Evolutionary conservation across 2,888 invertebrate genomes (phyloP).

Genomic region (Pocota personata): DNA sequence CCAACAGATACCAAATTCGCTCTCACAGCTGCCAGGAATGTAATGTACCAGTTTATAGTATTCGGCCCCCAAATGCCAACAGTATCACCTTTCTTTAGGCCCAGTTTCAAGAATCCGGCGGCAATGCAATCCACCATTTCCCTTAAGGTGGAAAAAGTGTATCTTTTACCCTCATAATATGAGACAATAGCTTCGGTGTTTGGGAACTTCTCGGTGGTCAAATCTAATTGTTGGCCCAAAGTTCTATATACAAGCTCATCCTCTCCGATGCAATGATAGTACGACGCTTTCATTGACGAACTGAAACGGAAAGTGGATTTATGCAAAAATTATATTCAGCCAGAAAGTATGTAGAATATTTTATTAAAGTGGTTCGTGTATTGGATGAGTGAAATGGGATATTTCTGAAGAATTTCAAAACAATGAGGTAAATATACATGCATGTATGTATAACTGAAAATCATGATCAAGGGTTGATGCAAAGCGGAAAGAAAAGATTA

Average conservation of each 20-base stretch:
- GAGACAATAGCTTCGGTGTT: slow-evolving; percentile 84
- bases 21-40: slow-evolving; percentile 87
- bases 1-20: slow-evolving; percentile 88
- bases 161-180: slow-evolving; percentile 82
- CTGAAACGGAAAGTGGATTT: neutral
- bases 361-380: neutral
- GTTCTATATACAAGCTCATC: slow-evolving; percentile 83
- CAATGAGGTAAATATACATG: no score
- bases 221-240: slow-evolving; percentile 84
- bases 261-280: slow-evolving; percentile 83
- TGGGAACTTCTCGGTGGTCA: slow-evolving; percentile 83
- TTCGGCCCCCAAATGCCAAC: slow-evolving; percentile 91
- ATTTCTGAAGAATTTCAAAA: neutral
- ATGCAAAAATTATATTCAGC: neutral
- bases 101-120: slow-evolving; percentile 86
- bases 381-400: neutral
- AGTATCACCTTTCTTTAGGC: slow-evolving; percentile 87
- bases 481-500: no score
- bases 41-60: slow-evolving; percentile 87
- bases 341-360: neutral
- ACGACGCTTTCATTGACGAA: slow-evolving; percentile 79
- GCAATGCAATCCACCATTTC: slow-evolving; percentile 85
- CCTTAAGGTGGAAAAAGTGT: slow-evolving; percentile 83
- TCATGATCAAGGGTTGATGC: no score
- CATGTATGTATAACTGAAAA: no score